These are phyloP conservation scores for Acanthochromis polyacanthus DNA, from an alignment of 2,113 vertebrate species.

Conservation along the genomic window DNA sequence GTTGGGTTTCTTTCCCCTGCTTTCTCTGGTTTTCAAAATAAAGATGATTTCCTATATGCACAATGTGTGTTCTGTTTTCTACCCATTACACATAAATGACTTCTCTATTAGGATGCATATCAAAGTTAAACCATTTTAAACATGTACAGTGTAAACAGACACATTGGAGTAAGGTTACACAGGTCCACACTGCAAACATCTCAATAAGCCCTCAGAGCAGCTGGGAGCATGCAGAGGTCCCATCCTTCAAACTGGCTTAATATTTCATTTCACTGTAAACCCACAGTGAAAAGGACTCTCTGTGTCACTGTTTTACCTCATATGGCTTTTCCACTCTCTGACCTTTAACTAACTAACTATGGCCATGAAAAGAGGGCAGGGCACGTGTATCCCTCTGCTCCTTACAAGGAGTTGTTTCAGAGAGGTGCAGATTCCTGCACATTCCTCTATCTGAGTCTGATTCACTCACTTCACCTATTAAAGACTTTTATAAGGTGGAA, in stretches of 20 bases:
- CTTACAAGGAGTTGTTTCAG: constrained; percentile 69
- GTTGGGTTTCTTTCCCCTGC: constrained; percentile 59
- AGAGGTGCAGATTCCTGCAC: constrained; percentile 43
- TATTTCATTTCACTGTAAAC: constrained; percentile 48
- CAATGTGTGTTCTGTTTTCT: constrained; percentile 46
- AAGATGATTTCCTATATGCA: constrained; percentile 79
- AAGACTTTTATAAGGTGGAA: not conserved
- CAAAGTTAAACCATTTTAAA: constrained; percentile 9
- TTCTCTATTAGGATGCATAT: constrained; percentile 4
- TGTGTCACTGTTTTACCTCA: constrained; percentile 41
- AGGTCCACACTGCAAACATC: not conserved
- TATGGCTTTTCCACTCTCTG: constrained; percentile 50
- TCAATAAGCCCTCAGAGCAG: constrained; percentile 2
- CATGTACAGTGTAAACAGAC: not conserved
- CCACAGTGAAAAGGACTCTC: not conserved
- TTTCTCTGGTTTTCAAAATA: constrained; percentile 82
- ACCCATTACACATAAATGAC: not conserved
- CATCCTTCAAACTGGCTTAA: constrained; percentile 15
- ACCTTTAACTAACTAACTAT: constrained; percentile 43
- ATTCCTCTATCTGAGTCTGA: constrained; percentile 6
- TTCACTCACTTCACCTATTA: constrained; percentile 15
- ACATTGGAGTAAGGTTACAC: not conserved
- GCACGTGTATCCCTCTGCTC: constrained; percentile 28
- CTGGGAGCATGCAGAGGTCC: not conserved
- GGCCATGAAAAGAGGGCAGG: constrained; percentile 21